Evolutionary conservation across 2,797 vertebrate genomes (phyloP).

Genomic region (Tinamus major): DNA sequence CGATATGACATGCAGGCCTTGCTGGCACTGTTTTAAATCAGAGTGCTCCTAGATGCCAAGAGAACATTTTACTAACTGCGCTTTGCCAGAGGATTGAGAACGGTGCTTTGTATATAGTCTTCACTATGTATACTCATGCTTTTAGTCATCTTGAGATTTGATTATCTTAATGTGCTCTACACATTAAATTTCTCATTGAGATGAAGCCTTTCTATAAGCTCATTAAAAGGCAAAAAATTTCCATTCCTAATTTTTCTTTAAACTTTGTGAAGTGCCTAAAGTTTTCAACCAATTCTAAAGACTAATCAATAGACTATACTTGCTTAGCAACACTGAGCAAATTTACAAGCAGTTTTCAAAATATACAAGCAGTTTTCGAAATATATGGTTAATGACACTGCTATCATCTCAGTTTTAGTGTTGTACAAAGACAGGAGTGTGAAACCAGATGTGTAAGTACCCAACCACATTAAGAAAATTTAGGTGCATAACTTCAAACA

Average conservation of each 20-base stretch:
- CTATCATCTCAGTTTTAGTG: conserved; percentile 9
- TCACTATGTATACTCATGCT: background rate
- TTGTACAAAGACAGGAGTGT: conserved; percentile 6
- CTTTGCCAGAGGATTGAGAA: background rate
- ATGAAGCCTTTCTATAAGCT: background rate
- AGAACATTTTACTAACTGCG: background rate
- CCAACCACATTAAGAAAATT: background rate
- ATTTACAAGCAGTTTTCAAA: background rate
- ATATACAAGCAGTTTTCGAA: background rate
- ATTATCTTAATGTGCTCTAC: background rate
- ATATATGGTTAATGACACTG: background rate
- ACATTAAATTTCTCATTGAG: background rate
- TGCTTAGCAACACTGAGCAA: too few species aligned
- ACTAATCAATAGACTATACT: background rate
- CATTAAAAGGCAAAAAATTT: background rate
- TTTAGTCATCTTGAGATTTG: background rate
- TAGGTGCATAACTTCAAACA: background rate
- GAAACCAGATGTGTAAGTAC: background rate
- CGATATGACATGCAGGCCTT: background rate
- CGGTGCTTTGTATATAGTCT: background rate
- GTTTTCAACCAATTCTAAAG: background rate
- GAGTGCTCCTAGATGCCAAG: background rate
- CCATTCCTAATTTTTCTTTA: background rate
- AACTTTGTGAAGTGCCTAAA: background rate
- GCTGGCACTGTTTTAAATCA: background rate